A percentile compares a stretch with the other conserved stretches of the same genome.
phyloP scores from a whole-genome alignment of 2,888 invertebrate genomes.

The Drosophila phalerata region DNA sequence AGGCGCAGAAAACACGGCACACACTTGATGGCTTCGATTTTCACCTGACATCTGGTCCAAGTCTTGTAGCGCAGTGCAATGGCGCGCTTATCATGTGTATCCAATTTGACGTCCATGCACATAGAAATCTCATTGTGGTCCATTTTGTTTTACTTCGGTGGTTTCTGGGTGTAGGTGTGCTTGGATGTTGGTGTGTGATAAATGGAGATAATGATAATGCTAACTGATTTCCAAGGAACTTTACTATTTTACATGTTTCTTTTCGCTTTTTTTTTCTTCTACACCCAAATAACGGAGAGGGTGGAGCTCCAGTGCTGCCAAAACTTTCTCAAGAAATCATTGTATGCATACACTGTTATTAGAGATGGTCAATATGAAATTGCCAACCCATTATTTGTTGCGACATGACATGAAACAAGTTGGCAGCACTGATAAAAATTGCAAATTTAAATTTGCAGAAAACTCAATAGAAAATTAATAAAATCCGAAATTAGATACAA shows the following conservation, averaged over 20 bases:
- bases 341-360: neutral
- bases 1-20: conserved; percentile 85
- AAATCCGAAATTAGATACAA: no score
- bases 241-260: conserved; percentile 58
- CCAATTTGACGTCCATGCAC: conserved; percentile 85
- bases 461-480: no score
- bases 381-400: neutral
- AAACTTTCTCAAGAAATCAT: no score
- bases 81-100: conserved; percentile 84
- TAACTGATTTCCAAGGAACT: conserved; percentile 33
- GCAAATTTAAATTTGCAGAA: no score
- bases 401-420: conserved; percentile 13
- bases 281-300: conserved; percentile 51
- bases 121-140: conserved; percentile 85
- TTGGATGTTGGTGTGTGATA: conserved; percentile 36
- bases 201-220: conserved; percentile 55
- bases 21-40: conserved; percentile 85
- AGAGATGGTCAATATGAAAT: neutral
- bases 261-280: conserved; percentile 39
- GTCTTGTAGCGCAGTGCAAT: conserved; percentile 82
- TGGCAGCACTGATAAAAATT: no score
- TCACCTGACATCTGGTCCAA: conserved; percentile 84
- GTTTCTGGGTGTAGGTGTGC: conserved; percentile 4
- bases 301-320: conserved; percentile 41
- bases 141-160: conserved; percentile 62